Percentiles rank a stretch among this genome's conserved stretches.
These are phyloP conservation scores for Gambelia wislizenii DNA, from an alignment of 2,797 vertebrate genomes.

Conservation along the genomic window DNA sequence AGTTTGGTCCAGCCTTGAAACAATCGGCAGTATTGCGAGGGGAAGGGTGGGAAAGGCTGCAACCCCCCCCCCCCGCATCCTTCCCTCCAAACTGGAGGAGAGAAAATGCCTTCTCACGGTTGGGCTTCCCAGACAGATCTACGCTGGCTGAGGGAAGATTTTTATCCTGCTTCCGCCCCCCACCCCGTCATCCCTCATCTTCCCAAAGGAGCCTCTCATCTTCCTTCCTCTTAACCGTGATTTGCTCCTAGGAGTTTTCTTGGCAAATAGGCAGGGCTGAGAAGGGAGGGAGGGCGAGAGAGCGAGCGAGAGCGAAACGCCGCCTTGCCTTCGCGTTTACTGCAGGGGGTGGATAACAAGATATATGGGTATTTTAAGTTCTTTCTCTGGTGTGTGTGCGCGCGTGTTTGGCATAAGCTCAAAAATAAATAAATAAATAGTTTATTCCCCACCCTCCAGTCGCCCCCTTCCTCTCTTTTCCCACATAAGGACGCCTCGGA, in stretches of 20 bases:
- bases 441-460: not conserved
- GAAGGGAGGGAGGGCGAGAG: not conserved
- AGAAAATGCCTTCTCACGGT: not conserved
- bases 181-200: not conserved
- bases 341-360: not conserved
- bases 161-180: not conserved
- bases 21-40: not conserved
- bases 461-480: not conserved
- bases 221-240: not conserved
- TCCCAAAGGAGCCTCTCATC: not conserved
- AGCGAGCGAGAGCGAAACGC: not conserved
- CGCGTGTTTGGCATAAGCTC: too few relatives aligned
- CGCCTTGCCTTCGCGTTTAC: too few relatives aligned
- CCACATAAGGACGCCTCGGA: too few relatives aligned
- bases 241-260: constrained; percentile 3
- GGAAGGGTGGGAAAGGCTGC: too few relatives aligned
- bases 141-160: not conserved
- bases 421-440: too few relatives aligned
- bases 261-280: not conserved
- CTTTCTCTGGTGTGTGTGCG: not conserved
- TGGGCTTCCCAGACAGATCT: not conserved
- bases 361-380: not conserved
- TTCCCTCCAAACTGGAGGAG: not conserved
- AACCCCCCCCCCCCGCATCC: fast-evolving
- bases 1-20: constrained; percentile 25